Base-by-base conservation (phyloP, 2,888 invertebrate genomes). In the Epirrhoe tristata region DNA sequence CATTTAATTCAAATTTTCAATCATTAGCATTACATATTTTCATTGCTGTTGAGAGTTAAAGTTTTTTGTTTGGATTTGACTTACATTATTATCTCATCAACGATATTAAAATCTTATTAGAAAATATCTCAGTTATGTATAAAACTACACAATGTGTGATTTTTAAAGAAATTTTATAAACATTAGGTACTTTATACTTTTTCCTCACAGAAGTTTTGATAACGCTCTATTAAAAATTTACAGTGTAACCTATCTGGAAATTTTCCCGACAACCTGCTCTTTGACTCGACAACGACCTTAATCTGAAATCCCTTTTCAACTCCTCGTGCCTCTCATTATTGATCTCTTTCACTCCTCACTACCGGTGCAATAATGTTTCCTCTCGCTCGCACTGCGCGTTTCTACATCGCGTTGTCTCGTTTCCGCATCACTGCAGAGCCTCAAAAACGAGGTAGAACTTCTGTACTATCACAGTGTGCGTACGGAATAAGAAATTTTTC, bases 251-350 rank as follows among this genome's bases (percentile, higher is more conserved):
- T 58, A 48, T 88, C 89, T 89, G 74, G 14, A 66, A 82, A 79
- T 83, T 88, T 87, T 78, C 87, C 81, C 81, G 78, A 74, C 75
- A 76, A 79, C 77, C 74, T 90, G 84, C 81, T 93, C 93, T 92
- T 87, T 92, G 93, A 79, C 87, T 86, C 89, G 87, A 90, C 89
- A 91, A 92, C 93, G 93, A 92, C 93, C 93, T 93, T 93, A 93
- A 93, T 93, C 93, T 93, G 93, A 93, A 93, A 93, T 93, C 93
- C 92, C 93, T 93, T 93, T 93, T 92, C 93, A 92, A 93, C 93
- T 93, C 93, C 88, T 92, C 92, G 91, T 89, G 90, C 88, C 88
- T 91, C 93, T 93, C 93, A 93, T 93, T 93, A 93, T 93, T 91
- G 93, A 93, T 93, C 93, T 93, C 93, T 93, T 93, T 93, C 93